Evolutionary conservation across 2,113 vertebrate species (phyloP).

Genomic region (Eupsittula cactorum): DNA sequence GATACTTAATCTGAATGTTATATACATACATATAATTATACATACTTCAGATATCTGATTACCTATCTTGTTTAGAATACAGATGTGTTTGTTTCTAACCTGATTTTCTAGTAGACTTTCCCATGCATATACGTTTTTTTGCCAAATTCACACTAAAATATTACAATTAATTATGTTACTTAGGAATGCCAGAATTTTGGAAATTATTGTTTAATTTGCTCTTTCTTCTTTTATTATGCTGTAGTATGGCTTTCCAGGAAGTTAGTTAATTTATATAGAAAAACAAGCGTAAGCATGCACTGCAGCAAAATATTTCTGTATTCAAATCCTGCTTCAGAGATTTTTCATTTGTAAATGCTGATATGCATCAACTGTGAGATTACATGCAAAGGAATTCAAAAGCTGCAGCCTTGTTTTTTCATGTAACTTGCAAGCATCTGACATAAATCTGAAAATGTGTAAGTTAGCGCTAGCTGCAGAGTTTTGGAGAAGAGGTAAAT

Average conservation of each 20-base stretch:
- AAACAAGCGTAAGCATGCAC: fast-evolving
- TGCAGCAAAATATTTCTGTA: not conserved
- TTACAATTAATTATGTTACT: not conserved
- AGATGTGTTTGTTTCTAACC: not conserved
- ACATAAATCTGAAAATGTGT: not conserved
- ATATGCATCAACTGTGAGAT: not conserved
- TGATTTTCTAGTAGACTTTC: not conserved
- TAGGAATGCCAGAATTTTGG: not conserved
- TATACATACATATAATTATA: not conserved
- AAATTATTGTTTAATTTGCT: not conserved
- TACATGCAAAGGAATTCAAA: not conserved
- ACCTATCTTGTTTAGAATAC: not conserved
- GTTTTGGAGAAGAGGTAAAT: not conserved
- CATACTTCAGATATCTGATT: not conserved
- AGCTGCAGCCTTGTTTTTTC: not conserved
- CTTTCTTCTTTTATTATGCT: not conserved
- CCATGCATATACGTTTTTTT: not conserved
- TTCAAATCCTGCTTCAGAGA: not conserved
- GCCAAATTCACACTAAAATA: not conserved
- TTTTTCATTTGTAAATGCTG: not conserved
- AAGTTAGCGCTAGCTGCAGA: not conserved
- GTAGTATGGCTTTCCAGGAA: not conserved
- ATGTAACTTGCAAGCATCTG: not conserved
- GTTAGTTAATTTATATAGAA: not conserved
- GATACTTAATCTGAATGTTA: not conserved